Evolutionary conservation across 2,797 vertebrate genomes (phyloP).

Genomic region (Chelon auratus): DNA sequence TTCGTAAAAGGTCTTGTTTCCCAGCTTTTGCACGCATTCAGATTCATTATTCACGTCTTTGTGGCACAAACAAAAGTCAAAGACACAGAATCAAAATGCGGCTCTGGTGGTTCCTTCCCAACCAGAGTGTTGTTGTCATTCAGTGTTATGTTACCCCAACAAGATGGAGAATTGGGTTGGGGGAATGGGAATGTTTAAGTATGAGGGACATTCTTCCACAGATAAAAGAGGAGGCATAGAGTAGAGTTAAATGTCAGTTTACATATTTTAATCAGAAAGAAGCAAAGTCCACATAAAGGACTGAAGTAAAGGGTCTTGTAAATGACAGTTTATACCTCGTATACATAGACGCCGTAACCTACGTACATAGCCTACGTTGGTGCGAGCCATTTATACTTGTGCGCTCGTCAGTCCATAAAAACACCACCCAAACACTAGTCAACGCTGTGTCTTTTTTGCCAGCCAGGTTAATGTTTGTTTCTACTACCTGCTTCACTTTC

Average conservation of each 20-base stretch:
- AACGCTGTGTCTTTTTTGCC: no score
- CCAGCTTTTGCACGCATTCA: slow-evolving; percentile 20
- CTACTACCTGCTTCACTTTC: no score
- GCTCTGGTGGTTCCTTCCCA: slow-evolving; percentile 29
- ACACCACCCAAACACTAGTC: no score
- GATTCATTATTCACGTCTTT: slow-evolving; percentile 31
- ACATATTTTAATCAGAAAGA: neutral
- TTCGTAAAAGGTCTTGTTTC: slow-evolving; percentile 11
- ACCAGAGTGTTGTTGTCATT: slow-evolving; percentile 28
- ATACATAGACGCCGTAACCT: no score
- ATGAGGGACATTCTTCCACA: slow-evolving; percentile 1
- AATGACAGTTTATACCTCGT: no score
- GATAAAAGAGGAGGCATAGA: neutral
- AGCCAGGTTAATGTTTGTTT: no score
- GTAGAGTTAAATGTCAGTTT: neutral
- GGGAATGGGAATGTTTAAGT: slow-evolving; percentile 28
- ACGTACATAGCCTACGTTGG: no score
- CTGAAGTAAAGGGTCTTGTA: neutral
- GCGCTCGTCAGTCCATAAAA: no score
- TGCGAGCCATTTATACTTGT: no score
- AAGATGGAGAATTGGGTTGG: slow-evolving; percentile 29
- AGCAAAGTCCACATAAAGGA: neutral
- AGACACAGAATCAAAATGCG: slow-evolving; percentile 32
- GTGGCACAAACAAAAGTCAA: slow-evolving; percentile 32
- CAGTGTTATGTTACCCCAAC: slow-evolving; percentile 30